These are phyloP conservation scores for Oophaga pumilio DNA, from an alignment of 2,113 vertebrate species.

Conservation along the genomic window DNA sequence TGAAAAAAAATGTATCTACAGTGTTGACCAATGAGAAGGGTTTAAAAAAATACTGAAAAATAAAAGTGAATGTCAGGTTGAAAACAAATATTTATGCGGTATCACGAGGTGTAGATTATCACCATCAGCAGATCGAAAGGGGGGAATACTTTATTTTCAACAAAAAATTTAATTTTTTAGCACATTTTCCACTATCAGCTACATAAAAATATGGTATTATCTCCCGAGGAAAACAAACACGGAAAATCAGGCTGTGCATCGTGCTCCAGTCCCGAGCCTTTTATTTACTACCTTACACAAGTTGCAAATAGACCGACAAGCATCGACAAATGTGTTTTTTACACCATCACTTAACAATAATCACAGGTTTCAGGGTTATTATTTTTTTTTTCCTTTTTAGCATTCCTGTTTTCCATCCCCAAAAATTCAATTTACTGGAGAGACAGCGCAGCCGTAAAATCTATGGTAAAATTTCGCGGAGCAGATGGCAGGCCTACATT, in stretches of 20 bases:
- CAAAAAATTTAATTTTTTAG: neutral
- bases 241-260: neutral
- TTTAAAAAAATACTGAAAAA: no score
- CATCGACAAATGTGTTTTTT: conserved; percentile 29
- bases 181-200: neutral
- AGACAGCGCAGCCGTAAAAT: conserved; percentile 46
- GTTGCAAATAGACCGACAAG: conserved; percentile 34
- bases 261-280: neutral
- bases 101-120: neutral
- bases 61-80: no score
- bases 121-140: neutral
- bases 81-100: neutral
- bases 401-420: conserved; percentile 23
- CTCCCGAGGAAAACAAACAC: neutral
- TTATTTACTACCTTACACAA: conserved; percentile 1
- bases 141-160: neutral
- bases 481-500: conserved; percentile 48
- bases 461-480: conserved; percentile 32
- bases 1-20: no score
- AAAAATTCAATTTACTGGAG: conserved; percentile 45
- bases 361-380: conserved; percentile 13
- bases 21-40: no score
- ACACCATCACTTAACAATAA: conserved; percentile 27
- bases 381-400: conserved; percentile 3
- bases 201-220: neutral